These are phyloP conservation scores for Poeciliopsis retropinna DNA, from an alignment of 2,113 vertebrate species.

Conservation along the genomic window DNA sequence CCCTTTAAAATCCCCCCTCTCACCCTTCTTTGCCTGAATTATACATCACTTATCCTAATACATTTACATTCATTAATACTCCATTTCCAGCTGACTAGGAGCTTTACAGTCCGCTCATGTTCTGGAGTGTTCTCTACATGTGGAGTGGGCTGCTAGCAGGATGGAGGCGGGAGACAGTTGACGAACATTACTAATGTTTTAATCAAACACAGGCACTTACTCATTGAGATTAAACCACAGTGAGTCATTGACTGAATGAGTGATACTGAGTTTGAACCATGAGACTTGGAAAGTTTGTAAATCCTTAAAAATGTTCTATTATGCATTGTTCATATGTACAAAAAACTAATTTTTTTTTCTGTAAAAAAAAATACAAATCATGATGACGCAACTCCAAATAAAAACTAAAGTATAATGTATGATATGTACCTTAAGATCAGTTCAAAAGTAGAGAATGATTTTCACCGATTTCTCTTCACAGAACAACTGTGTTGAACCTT, in stretches of 20 bases:
- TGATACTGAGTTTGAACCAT: conserved; percentile 31
- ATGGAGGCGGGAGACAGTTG: conserved; percentile 43
- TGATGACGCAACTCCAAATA: too few species aligned
- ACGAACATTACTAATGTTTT: conserved; percentile 61
- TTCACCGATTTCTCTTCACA: neutral
- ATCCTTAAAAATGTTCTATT: neutral
- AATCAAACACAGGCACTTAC: conserved; percentile 62
- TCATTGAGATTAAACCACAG: conserved; percentile 57
- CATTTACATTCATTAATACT: conserved; percentile 80
- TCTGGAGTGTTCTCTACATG: conserved; percentile 53
- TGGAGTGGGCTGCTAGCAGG: conserved; percentile 53
- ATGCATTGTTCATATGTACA: neutral
- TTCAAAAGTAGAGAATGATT: neutral
- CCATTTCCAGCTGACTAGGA: conserved; percentile 72
- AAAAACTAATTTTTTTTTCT: neutral
- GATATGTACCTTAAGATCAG: neutral
- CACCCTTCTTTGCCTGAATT: conserved; percentile 62
- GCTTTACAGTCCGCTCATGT: conserved; percentile 68
- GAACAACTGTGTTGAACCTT: neutral
- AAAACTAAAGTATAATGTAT: too few species aligned
- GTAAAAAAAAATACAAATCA: too few species aligned
- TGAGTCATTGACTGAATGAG: conserved; percentile 49
- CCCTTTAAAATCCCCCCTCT: conserved; percentile 21
- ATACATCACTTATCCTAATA: conserved; percentile 76
- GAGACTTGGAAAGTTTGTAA: neutral